Evolutionary conservation across 2,113 vertebrate species (phyloP), one percentile per base, ranked within the genome.

Genomic region (Sula dactylatra): DNA sequence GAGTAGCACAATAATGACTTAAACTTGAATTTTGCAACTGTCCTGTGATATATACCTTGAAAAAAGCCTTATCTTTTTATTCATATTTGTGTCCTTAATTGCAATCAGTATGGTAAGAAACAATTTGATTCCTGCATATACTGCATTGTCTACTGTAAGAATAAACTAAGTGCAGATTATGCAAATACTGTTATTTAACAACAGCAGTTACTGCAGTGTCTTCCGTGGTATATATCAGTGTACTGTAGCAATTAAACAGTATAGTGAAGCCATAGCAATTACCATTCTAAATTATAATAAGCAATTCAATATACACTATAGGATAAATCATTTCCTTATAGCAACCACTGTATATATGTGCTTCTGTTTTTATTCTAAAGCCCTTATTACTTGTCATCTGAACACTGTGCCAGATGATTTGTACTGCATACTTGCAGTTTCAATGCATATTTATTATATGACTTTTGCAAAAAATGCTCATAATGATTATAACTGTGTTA

Each of bases 261-360:
- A 82, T 56, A 70, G 88, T 64, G 93, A 92, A 71, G 71, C 67
- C 67, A 66, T 92, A 88, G 79, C 84, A 80, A 91, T 95, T 94
- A 82, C 95, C 91, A 94, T 95, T 96, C 93, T 93, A 96, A 97
- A 96, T 96, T 95, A 96, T 96, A 97, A 96, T 97, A 97, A 97
- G 95, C 86, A 97, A 72, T 95, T 94, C 97, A 93, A 91, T 45
- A 79, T 69, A 90, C 47, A 52, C 61, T 78, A 55, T 32, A 76
- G 36, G n/a, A 82, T 98, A 97, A 97, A 97, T 98, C 97, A 97
- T 45, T 40, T 93, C 71, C 92, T 96, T 83, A 77, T 88, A 85
- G 92, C 96, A 86, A 13, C 38, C 45, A 13, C 69, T 38, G 64
- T 82, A 77, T 91, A 83, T 45, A 83, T 45, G 16, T 91, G 72